phyloP scores from a whole-genome alignment of 2,797 vertebrate species.

The Brachyrhaphis roseni region DNA sequence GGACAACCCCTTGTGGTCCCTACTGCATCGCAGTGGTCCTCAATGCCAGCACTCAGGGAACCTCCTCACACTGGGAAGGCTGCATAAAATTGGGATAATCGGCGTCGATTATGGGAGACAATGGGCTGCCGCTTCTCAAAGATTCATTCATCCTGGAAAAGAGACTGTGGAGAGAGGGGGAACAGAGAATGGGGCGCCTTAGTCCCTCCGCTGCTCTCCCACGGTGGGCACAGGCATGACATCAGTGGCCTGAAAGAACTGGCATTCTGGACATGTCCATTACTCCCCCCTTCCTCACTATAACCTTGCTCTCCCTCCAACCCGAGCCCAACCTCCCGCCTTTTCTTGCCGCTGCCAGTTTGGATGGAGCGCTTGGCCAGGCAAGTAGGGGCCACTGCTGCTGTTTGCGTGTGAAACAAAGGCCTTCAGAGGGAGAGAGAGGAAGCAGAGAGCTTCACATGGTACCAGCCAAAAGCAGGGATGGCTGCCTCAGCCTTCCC shows the following conservation, averaged over 20 bases:
- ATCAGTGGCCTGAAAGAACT: constrained; percentile 83
- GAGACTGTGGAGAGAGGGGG: constrained; percentile 64
- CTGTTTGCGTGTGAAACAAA: constrained; percentile 84
- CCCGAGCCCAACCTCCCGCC: constrained; percentile 43
- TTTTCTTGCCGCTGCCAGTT: constrained; percentile 77
- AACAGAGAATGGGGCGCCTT: constrained; percentile 65
- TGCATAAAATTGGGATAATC: constrained; percentile 86
- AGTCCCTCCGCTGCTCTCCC: constrained; percentile 82
- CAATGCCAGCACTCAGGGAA: constrained; percentile 79
- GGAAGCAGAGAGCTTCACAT: constrained; percentile 85
- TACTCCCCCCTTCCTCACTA: constrained; percentile 47
- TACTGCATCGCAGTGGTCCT: constrained; percentile 72
- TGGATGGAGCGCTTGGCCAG: constrained; percentile 77
- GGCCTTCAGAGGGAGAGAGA: constrained; percentile 80
- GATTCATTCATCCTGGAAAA: constrained; percentile 85
- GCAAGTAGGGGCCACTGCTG: constrained; percentile 77
- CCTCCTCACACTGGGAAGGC: constrained; percentile 80
- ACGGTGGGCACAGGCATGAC: constrained; percentile 86
- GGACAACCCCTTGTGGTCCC: constrained; percentile 78
- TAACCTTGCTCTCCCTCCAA: constrained; percentile 55
- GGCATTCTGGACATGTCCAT: constrained; percentile 78
- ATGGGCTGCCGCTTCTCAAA: constrained; percentile 81
- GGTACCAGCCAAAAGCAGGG: constrained; percentile 80
- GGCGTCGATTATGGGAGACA: constrained; percentile 84
- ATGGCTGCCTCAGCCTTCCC: constrained; percentile 71